phyloP scores from a whole-genome alignment of 2,113 vertebrate species.

The Leptodactylus fuscus region DNA sequence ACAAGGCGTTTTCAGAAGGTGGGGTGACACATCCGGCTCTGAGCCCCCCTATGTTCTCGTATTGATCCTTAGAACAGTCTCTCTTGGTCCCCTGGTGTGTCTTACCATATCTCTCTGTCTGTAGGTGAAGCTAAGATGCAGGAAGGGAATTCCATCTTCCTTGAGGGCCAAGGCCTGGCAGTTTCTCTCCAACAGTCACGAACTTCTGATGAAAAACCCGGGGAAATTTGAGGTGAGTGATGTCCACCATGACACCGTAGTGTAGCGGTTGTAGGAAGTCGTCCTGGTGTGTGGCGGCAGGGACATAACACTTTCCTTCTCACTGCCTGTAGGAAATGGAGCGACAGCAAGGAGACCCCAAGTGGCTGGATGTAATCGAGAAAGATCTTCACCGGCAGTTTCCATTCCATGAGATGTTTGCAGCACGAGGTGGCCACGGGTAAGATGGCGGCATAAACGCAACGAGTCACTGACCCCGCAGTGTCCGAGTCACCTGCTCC shows the following conservation, averaged over 20 bases:
- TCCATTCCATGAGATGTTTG: conserved; percentile 94
- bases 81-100: not conserved
- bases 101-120: not conserved
- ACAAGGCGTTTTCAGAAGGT: conserved; percentile 90
- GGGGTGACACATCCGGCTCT: no score
- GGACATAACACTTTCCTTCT: not conserved
- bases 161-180: conserved; percentile 88
- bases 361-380: conserved; percentile 92
- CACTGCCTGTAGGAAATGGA: conserved; percentile 81
- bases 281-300: not conserved
- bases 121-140: conserved; percentile 89
- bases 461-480: no score
- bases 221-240: conserved; percentile 85
- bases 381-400: conserved; percentile 92
- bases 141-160: conserved; percentile 91
- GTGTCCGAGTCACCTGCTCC: no score
- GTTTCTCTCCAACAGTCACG: conserved; percentile 86
- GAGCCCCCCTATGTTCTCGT: no score
- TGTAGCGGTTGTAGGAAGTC: not conserved
- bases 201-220: conserved; percentile 81
- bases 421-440: conserved; percentile 88
- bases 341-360: conserved; percentile 84
- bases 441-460: conserved; percentile 67
- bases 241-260: not conserved
- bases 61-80: not conserved